phyloP scores from a whole-genome alignment of 2,113 vertebrate genomes.

The Dinomys branickii region DNA sequence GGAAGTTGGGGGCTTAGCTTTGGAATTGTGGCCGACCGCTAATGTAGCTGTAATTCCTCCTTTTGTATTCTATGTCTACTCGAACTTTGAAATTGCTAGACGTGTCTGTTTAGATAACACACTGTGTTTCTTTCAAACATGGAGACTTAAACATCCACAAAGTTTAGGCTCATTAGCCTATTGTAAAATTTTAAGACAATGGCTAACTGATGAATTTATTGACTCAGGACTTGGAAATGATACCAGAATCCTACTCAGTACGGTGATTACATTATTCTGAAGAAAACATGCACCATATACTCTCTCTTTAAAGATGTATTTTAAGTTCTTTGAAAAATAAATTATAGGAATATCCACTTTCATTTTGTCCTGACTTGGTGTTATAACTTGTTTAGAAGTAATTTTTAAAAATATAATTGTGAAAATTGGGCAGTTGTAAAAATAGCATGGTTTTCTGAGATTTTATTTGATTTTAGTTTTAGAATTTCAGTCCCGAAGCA shows the following conservation, averaged over 20 bases:
- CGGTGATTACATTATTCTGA: background rate
- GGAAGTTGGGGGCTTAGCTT: constrained; percentile 2
- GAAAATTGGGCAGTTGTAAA: background rate
- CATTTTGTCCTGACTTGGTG: background rate
- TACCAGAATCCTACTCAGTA: background rate
- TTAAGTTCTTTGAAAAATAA: background rate
- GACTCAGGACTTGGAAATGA: constrained; percentile 41
- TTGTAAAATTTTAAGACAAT: constrained; percentile 32
- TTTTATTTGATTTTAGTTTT: constrained; percentile 40
- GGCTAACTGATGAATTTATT: background rate
- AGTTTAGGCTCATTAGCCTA: background rate
- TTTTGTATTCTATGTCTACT: background rate
- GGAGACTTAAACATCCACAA: constrained; percentile 17
- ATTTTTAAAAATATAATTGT: background rate
- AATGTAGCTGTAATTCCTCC: constrained; percentile 61
- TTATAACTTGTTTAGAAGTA: constrained; percentile 4
- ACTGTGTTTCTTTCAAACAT: constrained; percentile 44
- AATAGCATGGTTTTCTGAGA: background rate
- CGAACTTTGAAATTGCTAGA: constrained; percentile 63
- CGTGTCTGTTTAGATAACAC: constrained; percentile 61
- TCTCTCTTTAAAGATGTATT: background rate
- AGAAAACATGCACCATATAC: background rate
- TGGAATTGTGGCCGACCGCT: constrained; percentile 65
- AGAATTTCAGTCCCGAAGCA: background rate
- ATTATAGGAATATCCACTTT: background rate